Evolutionary conservation across 2,797 vertebrate genomes (phyloP), one percentile per base, ranked within the genome.

Genomic region (Balearica regulorum): DNA sequence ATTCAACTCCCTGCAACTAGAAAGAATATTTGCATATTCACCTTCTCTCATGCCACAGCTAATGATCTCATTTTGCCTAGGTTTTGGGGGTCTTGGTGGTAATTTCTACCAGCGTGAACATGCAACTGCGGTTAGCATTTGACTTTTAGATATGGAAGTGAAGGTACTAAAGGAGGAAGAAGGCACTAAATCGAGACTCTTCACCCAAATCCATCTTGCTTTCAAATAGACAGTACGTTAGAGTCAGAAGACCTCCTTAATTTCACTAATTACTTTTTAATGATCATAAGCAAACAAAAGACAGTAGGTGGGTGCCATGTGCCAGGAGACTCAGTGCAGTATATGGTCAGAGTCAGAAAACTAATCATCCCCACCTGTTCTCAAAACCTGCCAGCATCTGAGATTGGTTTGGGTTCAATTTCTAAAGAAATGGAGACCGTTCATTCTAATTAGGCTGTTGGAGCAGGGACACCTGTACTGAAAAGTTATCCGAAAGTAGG

Each of bases 191-290:
- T 15, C 49, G 68, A 89, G 57, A 76, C 43, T 66, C 57, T 61
- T 62, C 62, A 76, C 77, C 57, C 66, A 87, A 85, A 89, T 73
- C 87, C 68, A 85, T 46, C 69, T 62, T 51, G 31, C 79, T 87
- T 93, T 85, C 84, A 73, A 90, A 70, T 7, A 83, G 87, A 79
- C 53, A 60, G 85, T 53, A 48, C 73, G 9, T 25, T 86, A 69
- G 20, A 93, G 44, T 87, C 72, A 79, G 69, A 92, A 58, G 61
- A 91, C 62, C 49, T 68, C 93, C 72, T 79, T 96, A 83, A 95
- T 94, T 89, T 96, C 87, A 91, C 92, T 98, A 97, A 98, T 95
- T 93, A 96, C 81, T 80, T 98, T 98, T 97, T 97, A 98, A 97
- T 95, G 91, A 93, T 90, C 64, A 57, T 58, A 87, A 95, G 91